Evolutionary conservation across 2,888 invertebrate genomes (phyloP).

Genomic region (Hydriomena furcata): DNA sequence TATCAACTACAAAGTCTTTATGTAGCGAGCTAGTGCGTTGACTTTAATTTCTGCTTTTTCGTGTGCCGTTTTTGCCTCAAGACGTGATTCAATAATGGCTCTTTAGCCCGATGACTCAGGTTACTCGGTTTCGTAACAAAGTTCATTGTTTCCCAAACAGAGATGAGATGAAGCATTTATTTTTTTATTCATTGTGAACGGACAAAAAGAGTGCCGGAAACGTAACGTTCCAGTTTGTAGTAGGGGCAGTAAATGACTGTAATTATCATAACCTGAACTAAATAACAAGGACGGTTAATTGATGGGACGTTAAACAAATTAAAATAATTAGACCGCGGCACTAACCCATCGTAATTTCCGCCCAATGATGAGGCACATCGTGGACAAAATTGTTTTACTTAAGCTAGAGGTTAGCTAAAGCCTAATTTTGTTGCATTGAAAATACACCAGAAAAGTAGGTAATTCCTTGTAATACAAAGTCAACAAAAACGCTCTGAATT

Average conservation of each 20-base stretch:
- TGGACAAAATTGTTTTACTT: background rate
- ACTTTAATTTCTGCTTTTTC: conserved; percentile 5
- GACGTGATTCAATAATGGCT: conserved; percentile 11
- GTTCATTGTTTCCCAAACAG: conserved; percentile 28
- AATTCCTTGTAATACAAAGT: no score
- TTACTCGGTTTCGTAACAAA: conserved; percentile 12
- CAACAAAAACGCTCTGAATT: no score
- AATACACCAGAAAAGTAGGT: no score
- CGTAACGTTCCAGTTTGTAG: conserved; percentile 29
- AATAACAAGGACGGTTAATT: conserved; percentile 32
- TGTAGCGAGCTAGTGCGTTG: background rate
- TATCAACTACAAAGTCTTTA: background rate
- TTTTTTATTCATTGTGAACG: conserved; percentile 23
- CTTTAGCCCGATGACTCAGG: conserved; percentile 20
- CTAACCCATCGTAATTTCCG: conserved; percentile 8
- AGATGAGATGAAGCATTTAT: conserved; percentile 22
- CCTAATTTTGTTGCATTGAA: no score
- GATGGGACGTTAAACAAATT: conserved; percentile 31
- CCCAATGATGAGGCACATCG: background rate
- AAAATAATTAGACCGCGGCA: conserved; percentile 23
- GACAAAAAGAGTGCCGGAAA: conserved; percentile 24
- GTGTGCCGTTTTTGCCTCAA: conserved; percentile 5
- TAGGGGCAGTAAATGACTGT: conserved; percentile 27
- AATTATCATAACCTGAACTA: conserved; percentile 29
- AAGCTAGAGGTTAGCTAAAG: no score